Conservation (phyloP, 2,888 invertebrate genomes). For the Philopedon plagiatum region DNA sequence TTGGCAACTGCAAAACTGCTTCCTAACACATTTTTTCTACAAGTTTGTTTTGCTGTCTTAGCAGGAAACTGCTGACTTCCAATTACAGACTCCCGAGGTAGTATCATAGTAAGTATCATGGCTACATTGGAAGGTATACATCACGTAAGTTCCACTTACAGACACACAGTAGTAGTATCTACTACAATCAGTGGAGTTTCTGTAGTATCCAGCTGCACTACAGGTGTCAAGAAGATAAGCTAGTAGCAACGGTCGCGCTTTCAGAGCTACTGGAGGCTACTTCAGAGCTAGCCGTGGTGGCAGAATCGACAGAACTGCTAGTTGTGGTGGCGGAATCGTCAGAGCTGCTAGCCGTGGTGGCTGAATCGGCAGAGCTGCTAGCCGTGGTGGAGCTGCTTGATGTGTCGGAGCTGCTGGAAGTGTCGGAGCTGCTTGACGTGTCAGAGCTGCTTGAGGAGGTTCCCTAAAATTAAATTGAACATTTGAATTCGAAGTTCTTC, state of each 20-base stretch:
- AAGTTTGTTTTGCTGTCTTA: neutral
- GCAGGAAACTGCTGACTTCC: conserved; percentile 59
- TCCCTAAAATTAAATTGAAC: neutral
- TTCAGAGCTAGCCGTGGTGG: neutral
- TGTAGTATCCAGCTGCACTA: conserved; percentile 66
- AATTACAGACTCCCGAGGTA: conserved; percentile 66
- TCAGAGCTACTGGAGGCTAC: neutral
- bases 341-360: neutral
- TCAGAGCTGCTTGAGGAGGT: neutral
- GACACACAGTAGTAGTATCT: conserved; percentile 65
- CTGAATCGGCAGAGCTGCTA: conserved; percentile 5
- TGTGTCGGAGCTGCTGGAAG: neutral
- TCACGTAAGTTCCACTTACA: conserved; percentile 54
- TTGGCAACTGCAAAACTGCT: no score
- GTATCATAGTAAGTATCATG: conserved; percentile 66
- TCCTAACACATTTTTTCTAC: neutral
- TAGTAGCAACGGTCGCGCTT: neutral
- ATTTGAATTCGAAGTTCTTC: no score
- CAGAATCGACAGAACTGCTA: neutral
- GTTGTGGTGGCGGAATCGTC: neutral
- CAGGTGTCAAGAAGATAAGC: conserved; percentile 59
- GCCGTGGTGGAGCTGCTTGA: neutral
- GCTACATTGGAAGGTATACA: conserved; percentile 65
- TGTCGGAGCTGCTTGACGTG: neutral
- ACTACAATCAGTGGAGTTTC: conserved; percentile 67